These are phyloP conservation scores for Pontoporia blainvillei DNA, from an alignment of 2,113 vertebrate species.

Conservation along the genomic window DNA sequence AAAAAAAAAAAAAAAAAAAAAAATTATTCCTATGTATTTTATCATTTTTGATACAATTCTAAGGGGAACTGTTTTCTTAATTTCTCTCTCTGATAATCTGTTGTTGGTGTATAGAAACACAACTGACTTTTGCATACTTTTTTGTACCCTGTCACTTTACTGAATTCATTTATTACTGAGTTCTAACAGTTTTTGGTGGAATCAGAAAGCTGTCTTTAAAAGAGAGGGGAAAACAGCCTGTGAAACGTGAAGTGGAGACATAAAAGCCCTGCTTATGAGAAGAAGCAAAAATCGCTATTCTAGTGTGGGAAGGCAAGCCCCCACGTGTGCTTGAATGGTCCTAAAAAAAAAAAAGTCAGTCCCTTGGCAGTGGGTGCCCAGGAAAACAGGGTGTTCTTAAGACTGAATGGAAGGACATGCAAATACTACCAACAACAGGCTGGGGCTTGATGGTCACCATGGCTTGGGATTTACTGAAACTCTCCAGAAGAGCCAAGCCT, in stretches of 20 bases:
- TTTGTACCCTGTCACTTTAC: background rate
- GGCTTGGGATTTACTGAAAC: background rate
- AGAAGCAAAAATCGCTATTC: background rate
- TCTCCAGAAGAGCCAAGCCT: background rate
- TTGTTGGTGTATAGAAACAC: background rate
- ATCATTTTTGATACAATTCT: background rate
- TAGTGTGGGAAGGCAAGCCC: background rate
- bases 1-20: no score
- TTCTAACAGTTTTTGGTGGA: background rate
- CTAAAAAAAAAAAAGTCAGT: background rate
- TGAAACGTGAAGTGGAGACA: background rate
- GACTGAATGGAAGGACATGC: background rate
- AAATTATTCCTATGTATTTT: background rate
- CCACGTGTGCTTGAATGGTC: background rate
- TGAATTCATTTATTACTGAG: background rate
- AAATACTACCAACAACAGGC: background rate
- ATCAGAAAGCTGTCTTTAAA: background rate
- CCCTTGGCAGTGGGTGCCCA: background rate
- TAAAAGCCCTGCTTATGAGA: background rate
- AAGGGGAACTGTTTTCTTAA: background rate
- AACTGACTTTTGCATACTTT: background rate
- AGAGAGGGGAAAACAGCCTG: background rate
- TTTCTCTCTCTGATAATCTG: background rate
- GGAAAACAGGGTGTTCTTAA: background rate
- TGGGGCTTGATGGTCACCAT: background rate